Evolutionary conservation across 2,797 vertebrate genomes (phyloP), one percentile per base, ranked within the genome.

Genomic region (Macropodus opercularis): DNA sequence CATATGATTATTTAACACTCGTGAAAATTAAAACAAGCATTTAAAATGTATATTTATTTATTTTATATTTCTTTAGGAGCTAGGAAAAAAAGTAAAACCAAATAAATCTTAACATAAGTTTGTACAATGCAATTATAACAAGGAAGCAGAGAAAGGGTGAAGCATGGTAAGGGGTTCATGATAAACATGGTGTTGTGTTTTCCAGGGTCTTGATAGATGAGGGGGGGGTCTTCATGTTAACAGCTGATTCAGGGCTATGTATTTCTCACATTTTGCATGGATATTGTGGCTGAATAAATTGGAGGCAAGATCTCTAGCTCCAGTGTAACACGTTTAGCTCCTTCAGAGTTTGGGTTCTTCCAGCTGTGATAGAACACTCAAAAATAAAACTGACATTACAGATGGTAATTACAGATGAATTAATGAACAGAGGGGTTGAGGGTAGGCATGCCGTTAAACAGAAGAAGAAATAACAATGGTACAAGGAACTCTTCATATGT

Each of bases 11-110:
- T n/a, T n/a, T n/a, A 35, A 6, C 2, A 17, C 9, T 19, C 3
- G 3, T 18, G 19, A n/a, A 50, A 55, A 74, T 18, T 0, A 71
- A 63, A 59, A 52, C 79, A 85, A 41, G 48, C 13, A 35, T 75
- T 92, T 92, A 87, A 91, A 93, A 93, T 75, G 70, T 87, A 60
- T 79, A 70, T 72, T 78, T 87, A 48, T 80, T 85, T 86, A 84
- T 89, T 90, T 88, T n/a, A n/a, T 90, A 87, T 89, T 90, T 88
- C 71, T 90, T 89, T 68, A 79, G 86, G 86, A 91, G 75, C 85
- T 88, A 85, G 77, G 85, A 88, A 88, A 88, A 31, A 89, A 91
- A 86, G 80, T 83, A 87, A 38, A 92, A 89, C 79, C 83, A 89
- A 90, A 91, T 67, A 85, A 85, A 85, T 46, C 72, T 79, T 31